Evolutionary conservation across 2,888 invertebrate genomes (phyloP), one percentile per base, ranked within the genome.

Genomic region (Lasioglossum morio): DNA sequence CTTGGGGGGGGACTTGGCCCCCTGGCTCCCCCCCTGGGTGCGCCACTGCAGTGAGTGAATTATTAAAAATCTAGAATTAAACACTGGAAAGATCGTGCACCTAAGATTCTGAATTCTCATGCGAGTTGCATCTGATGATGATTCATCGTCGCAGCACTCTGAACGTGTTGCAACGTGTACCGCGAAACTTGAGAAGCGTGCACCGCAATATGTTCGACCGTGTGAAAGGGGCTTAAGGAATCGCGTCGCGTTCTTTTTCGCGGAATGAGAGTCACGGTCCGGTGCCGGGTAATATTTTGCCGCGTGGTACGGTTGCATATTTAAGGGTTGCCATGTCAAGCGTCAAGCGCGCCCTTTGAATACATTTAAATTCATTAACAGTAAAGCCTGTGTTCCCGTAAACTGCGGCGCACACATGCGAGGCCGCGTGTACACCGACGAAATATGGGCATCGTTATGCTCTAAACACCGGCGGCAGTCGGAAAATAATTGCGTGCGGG

Each of bases 331-430:
- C 93, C 94, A 93, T 93, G 94, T 94, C 94, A 93, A 93, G 93
- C 93, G 92, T 92, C 94, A 94, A 92, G 94, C 93, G 92, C 94
- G 94, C 94, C 94, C 94, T 93, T 94, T 94, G 94, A 94, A 94
- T 94, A 94, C 92, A 94, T 94, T 94, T 94, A 94, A 94, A 94
- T 94, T 94, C 93, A 94, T 94, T 94, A 94, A 91, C 90, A 88
- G 89, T 88, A 87, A 86, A 86, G 86, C 88, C 89, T 89, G 79
- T 84, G 87, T 88, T 88, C 85, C 86, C 78, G 85, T 88, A 88
- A 82, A 86, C 88, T 76, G 74, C 77, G 74, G 72, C 69, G 57
- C 66, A 37, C 43, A 77, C 69, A 77, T 60, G 76, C 63, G 37
- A 79, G 30, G 72, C 37, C 69, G 69, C 70, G 63, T 63, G 63